A percentile compares a stretch with the other conserved stretches of the same genome.
These are phyloP conservation scores for Limosa lapponica DNA, from an alignment of 2,797 vertebrate species.

Conservation along the genomic window DNA sequence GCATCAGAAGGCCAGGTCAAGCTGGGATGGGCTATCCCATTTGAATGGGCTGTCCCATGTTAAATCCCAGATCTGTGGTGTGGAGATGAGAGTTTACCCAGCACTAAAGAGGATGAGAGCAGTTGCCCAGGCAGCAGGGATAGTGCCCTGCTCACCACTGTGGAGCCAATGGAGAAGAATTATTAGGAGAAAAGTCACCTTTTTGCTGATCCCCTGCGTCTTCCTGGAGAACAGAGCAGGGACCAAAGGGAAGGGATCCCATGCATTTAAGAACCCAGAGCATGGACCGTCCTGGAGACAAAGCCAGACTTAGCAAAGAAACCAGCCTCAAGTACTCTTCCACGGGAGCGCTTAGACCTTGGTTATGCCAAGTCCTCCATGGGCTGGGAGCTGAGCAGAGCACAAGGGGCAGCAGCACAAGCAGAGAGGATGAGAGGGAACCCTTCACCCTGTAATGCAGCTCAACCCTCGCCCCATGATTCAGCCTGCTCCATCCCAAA, in stretches of 20 bases:
- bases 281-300: not conserved
- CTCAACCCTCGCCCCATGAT: rapidly evolving
- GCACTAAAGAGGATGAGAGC: not conserved
- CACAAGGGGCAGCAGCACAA: rapidly evolving
- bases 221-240: rapidly evolving
- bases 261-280: rapidly evolving
- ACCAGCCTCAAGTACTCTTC: not conserved
- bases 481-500: not conserved
- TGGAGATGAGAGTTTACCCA: not conserved
- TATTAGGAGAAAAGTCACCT: not conserved
- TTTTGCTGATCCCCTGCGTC: rapidly evolving
- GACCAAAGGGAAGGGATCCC: not conserved
- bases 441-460: rapidly evolving
- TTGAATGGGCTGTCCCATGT: too few species aligned
- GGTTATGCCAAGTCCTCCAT: not conserved
- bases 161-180: rapidly evolving
- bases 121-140: not conserved
- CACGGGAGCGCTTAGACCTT: rapidly evolving
- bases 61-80: not conserved
- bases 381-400: not conserved
- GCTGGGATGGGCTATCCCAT: rapidly evolving
- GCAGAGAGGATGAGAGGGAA: not conserved
- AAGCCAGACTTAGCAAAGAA: not conserved
- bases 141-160: not conserved
- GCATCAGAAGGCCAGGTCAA: rapidly evolving